Base-by-base conservation (phyloP, 2,113 vertebrate genomes). In the Xenopus laevis region DNA sequence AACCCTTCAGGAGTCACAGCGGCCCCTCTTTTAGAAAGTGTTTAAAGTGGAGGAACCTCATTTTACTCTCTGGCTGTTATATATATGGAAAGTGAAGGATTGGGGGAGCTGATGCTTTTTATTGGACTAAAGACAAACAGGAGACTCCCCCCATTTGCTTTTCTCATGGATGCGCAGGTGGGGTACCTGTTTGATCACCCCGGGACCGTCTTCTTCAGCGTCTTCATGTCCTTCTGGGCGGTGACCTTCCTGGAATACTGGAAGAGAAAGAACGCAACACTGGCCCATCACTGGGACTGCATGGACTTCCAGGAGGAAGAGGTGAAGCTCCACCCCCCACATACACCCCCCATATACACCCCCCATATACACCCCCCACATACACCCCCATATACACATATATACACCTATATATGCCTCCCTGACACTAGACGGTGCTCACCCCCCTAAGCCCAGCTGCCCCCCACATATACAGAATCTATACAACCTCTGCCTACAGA, bases 151-250 rank as follows among this genome's bases (percentile, higher is more conserved):
- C 52, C 30, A 12, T 7, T 10, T 68, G 10, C 18, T 17, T 13
- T 17, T 20, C 13, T 15, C 33, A 6, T 40, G 33, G 65, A n/a
- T 78, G 46, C 73, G 10, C 80, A 92, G 90, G 16, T 91, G 78
- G 91, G 92, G 3, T 91, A 91, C 78, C 83, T 93, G 27, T 93
- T 91, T 68, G 92, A 93, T 78, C 90, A 92, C 70, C 88, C 87
- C 0, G 90, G 91, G 4, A 91, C 90, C 0, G 89, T 92, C 20
- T 86, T 93, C 86, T 92, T 93, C 84, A 92, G 91, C 67, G 84
- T 93, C 30, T 94, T 93, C 84, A 89, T 91, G 90, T 93, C 92
- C 55, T 91, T 94, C 79, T 90, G 92, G 93, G 88, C 91, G 0
- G 84, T 89, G 18, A 87, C 88, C 50, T 95, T 93, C 80, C 78